Base-by-base conservation (phyloP, 2,797 vertebrate species). In the Tamandua tetradactyla region DNA sequence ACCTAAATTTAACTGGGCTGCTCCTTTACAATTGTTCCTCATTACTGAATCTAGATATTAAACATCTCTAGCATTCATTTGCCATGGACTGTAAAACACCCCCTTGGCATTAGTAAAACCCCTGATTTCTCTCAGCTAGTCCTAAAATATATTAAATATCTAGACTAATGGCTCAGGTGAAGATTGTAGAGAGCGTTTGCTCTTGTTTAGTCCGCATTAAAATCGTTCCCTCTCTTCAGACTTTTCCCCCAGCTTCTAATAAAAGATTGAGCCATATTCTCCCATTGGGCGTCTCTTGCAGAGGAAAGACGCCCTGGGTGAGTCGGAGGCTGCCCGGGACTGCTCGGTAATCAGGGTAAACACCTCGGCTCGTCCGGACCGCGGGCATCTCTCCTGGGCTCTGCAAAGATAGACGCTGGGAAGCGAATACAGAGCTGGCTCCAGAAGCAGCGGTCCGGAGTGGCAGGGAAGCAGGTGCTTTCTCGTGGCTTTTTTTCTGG, bases 351-450 rank as follows among this genome's bases (percentile, higher is more conserved):
- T 11, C 55, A 20, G 61, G 35, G 18, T 17, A 11, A 59, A 7
- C 11, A 22, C 20, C 20, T 7, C 14, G 42, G 2, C 69, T 23
- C 14, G 15, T 3, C 25, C 55, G 22, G 32, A 40, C 3, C 40
- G 30, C 1, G 1, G 1, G 9, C 0, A 0, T 57, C n/a, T 80
- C n/a, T 20, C 11, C 13, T 4, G 30, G n/a, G n/a, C n/a, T n/a
- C n/a, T n/a, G n/a, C n/a, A 40, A 69, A 92, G 15, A 25, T 0
- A 30, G 37, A 7, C 12, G 7, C 30, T 49, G 30, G 4, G 18
- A 15, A 40, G 40, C 17, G 17, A 71, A 55, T 9, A 13, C 13
- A 27, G 13, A 61, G n/a, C n/a, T n/a, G 35, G 62, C 23, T 11
- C 23, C 22, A 42, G 59, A 35, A 11, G 14, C 13, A 4, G 27